These are phyloP conservation scores for Gymnopithys bicolor DNA, from an alignment of 2,797 vertebrate genomes.

Conservation along the genomic window DNA sequence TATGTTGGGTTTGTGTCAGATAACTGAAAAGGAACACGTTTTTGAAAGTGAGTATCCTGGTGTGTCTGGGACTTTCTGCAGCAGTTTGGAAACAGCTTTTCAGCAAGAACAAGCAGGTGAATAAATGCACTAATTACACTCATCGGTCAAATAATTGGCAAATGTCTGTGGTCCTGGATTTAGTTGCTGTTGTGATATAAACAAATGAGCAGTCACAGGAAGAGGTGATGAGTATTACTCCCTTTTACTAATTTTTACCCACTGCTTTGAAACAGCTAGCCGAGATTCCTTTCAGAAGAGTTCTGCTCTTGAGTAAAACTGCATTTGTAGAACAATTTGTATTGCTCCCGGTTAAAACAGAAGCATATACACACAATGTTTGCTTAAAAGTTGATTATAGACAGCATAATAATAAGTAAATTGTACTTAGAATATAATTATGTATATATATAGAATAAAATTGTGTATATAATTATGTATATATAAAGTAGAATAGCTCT, in stretches of 20 bases:
- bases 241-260: neutral
- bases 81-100: neutral
- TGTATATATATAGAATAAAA: slow-evolving; percentile 46
- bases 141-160: neutral
- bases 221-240: neutral
- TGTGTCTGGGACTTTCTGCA: neutral
- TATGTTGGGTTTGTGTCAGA: neutral
- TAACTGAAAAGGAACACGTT: neutral
- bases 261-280: neutral
- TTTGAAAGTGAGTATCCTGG: neutral
- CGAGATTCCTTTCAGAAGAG: neutral
- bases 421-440: slow-evolving; percentile 39
- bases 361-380: neutral
- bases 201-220: neutral
- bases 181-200: neutral
- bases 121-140: neutral
- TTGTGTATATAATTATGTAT: slow-evolving; percentile 54
- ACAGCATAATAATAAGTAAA: slow-evolving; percentile 16
- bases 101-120: neutral
- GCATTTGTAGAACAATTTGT: neutral
- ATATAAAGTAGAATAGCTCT: slow-evolving; percentile 24
- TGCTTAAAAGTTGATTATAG: slow-evolving; percentile 35
- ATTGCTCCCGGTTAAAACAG: slow-evolving; percentile 19
- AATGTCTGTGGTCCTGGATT: neutral
- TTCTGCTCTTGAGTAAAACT: neutral